Base-by-base conservation (phyloP, 2,797 vertebrate species). In the Xenentodon cancila region DNA sequence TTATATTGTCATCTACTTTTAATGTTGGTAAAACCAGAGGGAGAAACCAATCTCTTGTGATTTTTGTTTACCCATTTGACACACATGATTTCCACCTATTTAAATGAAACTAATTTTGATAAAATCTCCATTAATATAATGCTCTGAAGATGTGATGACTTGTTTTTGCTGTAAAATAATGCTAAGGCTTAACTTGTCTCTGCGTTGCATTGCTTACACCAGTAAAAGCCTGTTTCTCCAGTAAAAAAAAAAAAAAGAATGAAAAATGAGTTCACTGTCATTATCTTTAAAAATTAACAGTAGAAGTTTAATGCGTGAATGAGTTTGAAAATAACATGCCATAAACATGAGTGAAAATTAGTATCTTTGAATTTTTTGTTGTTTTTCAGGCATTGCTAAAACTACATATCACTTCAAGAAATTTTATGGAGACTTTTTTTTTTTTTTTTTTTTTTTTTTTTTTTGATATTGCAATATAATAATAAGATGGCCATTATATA, bases 391-490 rank as follows among this genome's bases (percentile, higher is more conserved):
- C 22, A 73, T 81, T 80, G 51, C 51, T 72, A 17, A 59, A 56
- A 47, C 19, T 66, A 77, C 43, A 40, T 73, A 57, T 53, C 71
- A 68, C 40, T 51, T 74, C 34, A 37, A 13, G 40, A 65, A 59
- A 63, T 67, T 37, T 70, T 65, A 64, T 37, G 34, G 34, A 37
- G 34, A 3, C 34, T 68, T 77, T 58, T 74, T 71, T 77, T 44
- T n/a, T 37, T 9, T 50, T 71, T 75, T 71, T n/a, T n/a, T n/a
- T n/a, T n/a, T n/a, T n/a, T 45, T n/a, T 40, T 80, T 73, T 60
- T 77, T 78, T 79, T 48, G 64, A 80, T 82, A 79, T 77, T 74
- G 69, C 53, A 55, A 53, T 50, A 25, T n/a, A 65, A 75, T 64
- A 70, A 55, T 20, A 74, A 53, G 20, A 27, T 22, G 44, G 20